Base-by-base conservation (phyloP, 2,797 vertebrate genomes). In the Manis crassicaudata region DNA sequence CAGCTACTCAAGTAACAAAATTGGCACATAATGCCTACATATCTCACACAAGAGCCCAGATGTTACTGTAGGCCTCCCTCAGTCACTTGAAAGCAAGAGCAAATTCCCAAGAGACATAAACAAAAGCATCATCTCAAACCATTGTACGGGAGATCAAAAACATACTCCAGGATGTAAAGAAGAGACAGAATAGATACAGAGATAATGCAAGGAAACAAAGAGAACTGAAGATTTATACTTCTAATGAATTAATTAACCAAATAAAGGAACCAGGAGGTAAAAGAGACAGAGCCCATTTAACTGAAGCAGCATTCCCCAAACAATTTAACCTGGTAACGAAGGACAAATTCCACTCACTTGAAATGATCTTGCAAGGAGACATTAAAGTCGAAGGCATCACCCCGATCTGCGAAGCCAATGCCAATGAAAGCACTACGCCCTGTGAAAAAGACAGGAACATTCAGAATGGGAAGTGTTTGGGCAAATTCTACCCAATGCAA, bases 311-410 rank as follows among this genome's bases (percentile, higher is more conserved):
- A 35, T 25, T 63, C 60, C 56, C n/a, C 16, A 32, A 62, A 82
- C 6, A 56, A 63, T n/a, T 84, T n/a, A 82, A 56, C 82, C 40
- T 65, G 27, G 56, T 88, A 82, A 60, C 25, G 37, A 86, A 97
- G 50, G 77, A 90, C 29, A 84, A 96, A 67, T 52, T 84, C 85
- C 89, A 98, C 99, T 99, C 98, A 99, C 99, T 99, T 99, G 98
- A 99, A 99, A 97, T 99, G 99, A 98, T 99, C 99, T 98, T 99
- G 99, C 96, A 99, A 98, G 93, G 99, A 98, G 90, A 99, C 99
- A 23, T 99, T 99, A 97, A 99, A 99, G 98, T 99, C 99, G 93
- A 99, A 99, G 40, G 99, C 99, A 86, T 99, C 99, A 8, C 99
- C 99, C 94, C 99, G 98, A 98, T 99, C 99, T 11, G 98, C 98